Percentiles rank a stretch among this genome's conserved stretches.
Conservation (phyloP, 2,888 invertebrate genomes). For the Hofmannophila pseudospretella region DNA sequence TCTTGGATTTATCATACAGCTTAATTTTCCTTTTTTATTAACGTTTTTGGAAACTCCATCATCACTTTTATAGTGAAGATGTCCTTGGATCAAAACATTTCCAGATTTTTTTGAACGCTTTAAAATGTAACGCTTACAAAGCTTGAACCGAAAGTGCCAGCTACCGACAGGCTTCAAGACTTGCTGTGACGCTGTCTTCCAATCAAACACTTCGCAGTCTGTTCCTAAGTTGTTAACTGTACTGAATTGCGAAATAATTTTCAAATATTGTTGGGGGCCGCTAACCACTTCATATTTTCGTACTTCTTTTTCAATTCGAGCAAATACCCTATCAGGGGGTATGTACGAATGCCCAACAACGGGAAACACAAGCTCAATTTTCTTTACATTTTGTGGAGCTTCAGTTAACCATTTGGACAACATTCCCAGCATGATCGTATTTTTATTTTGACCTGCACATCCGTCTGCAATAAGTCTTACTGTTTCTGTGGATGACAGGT, state of each 20-base stretch:
- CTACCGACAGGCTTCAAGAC: constrained; percentile 17
- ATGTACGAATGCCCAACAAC: constrained; percentile 20
- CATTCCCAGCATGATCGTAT: constrained; percentile 16
- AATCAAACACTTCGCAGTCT: constrained; percentile 18
- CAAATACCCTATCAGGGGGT: constrained; percentile 18
- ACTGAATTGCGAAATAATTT: constrained; percentile 16
- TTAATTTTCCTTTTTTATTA: constrained; percentile 11
- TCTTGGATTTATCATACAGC: constrained; percentile 12
- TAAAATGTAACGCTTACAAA: constrained; percentile 18
- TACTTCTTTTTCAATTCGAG: constrained; percentile 16
- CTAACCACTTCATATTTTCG: constrained; percentile 15
- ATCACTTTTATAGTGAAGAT: constrained; percentile 19
- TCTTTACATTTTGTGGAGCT: constrained; percentile 10
- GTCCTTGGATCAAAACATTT: constrained; percentile 19
- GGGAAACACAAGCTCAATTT: constrained; percentile 21
- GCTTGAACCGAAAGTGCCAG: constrained; percentile 19
- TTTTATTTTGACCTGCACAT: constrained; percentile 26
- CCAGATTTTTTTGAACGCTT: constrained; percentile 18
- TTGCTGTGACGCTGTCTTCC: constrained; percentile 17
- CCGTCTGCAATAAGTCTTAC: constrained; percentile 21
- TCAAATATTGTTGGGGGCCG: constrained; percentile 15
- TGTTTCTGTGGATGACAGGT: constrained; percentile 12
- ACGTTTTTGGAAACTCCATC: constrained; percentile 8
- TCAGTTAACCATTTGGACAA: constrained; percentile 17
- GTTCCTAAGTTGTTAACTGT: constrained; percentile 13